phyloP scores from a whole-genome alignment of 2,797 vertebrate genomes.

The Iguana delicatissima region DNA sequence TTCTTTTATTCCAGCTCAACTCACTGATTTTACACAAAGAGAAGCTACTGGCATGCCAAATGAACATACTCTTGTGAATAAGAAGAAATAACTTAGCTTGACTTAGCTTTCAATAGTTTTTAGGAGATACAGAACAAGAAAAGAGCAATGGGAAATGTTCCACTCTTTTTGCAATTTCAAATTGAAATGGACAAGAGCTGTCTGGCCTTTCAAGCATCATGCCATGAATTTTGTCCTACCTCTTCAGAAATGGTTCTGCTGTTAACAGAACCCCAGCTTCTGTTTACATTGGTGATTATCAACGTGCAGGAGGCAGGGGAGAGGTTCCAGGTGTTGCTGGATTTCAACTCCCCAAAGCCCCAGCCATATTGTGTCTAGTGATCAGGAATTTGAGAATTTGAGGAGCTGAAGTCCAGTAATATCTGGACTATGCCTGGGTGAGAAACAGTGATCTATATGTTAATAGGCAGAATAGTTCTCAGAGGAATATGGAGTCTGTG shows the following conservation, averaged over 20 bases:
- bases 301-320: no score
- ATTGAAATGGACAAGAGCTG: background rate
- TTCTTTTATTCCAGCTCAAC: background rate
- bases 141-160: background rate
- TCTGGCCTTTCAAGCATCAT: background rate
- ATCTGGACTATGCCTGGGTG: no score
- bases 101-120: background rate
- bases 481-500: background rate
- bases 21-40: background rate
- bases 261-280: background rate
- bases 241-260: background rate
- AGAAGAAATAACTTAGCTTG: background rate
- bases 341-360: no score
- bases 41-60: background rate
- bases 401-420: no score
- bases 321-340: no score
- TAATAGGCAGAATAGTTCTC: background rate
- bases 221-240: background rate
- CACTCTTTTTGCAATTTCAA: background rate
- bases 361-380: no score
- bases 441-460: background rate
- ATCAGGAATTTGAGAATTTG: no score
- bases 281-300: no score
- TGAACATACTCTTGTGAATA: background rate
- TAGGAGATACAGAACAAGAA: background rate